phyloP scores from a whole-genome alignment of 2,888 invertebrate species.

The Gymnocheta viridis region DNA sequence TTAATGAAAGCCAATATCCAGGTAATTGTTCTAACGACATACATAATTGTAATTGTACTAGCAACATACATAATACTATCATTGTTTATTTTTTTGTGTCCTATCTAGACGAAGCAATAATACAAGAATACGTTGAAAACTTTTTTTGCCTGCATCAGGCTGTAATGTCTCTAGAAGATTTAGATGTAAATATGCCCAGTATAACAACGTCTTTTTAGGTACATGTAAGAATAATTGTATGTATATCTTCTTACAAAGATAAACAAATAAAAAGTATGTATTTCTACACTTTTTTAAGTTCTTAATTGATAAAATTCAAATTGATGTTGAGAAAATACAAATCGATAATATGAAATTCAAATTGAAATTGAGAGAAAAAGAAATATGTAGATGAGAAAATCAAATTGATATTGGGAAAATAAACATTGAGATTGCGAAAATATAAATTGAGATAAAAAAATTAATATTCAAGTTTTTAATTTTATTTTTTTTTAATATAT shows the following conservation, averaged over 20 bases:
- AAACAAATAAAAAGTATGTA: background rate
- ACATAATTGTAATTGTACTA: background rate
- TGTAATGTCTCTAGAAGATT: constrained; percentile 74
- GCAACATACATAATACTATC: background rate
- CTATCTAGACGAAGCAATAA: constrained; percentile 73
- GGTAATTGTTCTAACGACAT: constrained; percentile 66
- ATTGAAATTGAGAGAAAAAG: no score
- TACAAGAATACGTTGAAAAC: constrained; percentile 76
- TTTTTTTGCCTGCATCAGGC: constrained; percentile 76
- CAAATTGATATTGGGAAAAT: no score
- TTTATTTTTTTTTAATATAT: no score
- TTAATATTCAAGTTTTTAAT: no score
- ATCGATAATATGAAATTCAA: no score
- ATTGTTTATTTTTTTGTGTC: no score
- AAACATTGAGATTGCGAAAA: no score
- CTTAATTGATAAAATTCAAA: no score
- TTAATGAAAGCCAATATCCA: constrained; percentile 78
- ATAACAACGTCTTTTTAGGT: constrained; percentile 34
- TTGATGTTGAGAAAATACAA: no score
- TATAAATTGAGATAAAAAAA: no score
- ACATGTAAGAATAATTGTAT: background rate
- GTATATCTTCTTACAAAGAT: background rate
- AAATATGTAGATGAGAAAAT: no score
- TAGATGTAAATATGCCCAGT: constrained; percentile 72
- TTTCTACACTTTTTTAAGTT: no score